Conservation (phyloP, 2,888 invertebrate genomes). For the Xestia ashworthii region DNA sequence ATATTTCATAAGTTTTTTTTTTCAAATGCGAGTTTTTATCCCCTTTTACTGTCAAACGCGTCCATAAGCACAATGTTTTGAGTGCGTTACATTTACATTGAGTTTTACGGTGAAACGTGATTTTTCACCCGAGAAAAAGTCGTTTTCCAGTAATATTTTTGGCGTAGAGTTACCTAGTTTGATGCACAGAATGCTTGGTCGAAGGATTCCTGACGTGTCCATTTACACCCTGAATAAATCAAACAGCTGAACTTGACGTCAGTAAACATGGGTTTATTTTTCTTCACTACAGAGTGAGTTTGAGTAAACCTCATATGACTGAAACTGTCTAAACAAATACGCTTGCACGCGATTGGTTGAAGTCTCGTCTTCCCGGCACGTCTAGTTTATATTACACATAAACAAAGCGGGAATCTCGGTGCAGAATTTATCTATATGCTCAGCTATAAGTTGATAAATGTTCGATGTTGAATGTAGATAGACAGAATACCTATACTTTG, state of each 20-base stretch:
- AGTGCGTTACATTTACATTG: too few species aligned
- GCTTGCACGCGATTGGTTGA: neutral
- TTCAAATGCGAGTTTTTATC: too few species aligned
- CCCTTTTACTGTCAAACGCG: too few species aligned
- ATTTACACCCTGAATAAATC: too few species aligned
- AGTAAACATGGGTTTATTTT: neutral
- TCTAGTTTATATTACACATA: slow-evolving; percentile 12
- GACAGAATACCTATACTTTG: neutral
- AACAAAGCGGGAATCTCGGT: slow-evolving; percentile 8
- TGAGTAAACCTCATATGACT: neutral
- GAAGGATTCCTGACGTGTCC: too few species aligned
- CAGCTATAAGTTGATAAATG: neutral
- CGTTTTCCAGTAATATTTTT: too few species aligned
- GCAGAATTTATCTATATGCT: neutral
- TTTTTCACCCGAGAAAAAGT: too few species aligned
- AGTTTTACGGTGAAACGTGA: too few species aligned
- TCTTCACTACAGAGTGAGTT: neutral
- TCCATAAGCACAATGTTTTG: too few species aligned
- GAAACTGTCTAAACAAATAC: neutral
- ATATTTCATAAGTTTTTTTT: too few species aligned
- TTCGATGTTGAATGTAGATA: neutral
- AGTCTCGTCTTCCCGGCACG: neutral
- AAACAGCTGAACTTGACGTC: neutral
- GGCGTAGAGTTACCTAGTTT: too few species aligned
- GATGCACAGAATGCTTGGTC: too few species aligned